Conservation (phyloP, 2,888 invertebrate genomes). For the Ceriagrion tenellum region DNA sequence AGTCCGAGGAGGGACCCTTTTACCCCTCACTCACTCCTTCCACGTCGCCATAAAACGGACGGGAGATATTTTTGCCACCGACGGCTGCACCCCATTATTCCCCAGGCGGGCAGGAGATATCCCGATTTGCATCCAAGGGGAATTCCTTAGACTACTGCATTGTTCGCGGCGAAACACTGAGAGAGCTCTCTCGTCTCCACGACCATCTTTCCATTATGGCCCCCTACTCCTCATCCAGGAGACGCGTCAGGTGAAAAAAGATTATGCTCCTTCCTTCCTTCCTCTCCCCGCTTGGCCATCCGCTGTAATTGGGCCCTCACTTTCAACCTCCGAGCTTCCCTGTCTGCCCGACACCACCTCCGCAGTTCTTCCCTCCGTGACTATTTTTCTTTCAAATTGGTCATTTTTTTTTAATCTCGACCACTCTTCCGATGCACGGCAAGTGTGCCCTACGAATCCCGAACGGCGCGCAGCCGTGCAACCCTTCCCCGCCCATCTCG, state of each 20-base stretch:
- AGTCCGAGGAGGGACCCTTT: not conserved
- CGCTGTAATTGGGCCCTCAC: no score
- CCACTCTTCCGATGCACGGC: no score
- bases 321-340: no score
- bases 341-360: no score
- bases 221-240: not conserved
- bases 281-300: no score
- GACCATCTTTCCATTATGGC: not conserved
- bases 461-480: no score
- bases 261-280: no score
- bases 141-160: not conserved
- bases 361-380: no score
- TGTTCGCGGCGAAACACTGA: not conserved
- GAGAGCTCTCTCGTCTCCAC: not conserved
- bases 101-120: not conserved
- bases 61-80: not conserved
- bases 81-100: not conserved
- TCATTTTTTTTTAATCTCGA: no score
- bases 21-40: not conserved
- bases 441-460: no score
- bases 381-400: no score
- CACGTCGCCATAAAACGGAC: not conserved
- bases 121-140: constrained; percentile 20
- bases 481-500: no score
- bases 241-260: not conserved